A percentile compares a stretch with the other conserved stretches of the same genome.
These are phyloP conservation scores for Drosophila simulans DNA, from an alignment of 1,140 invertebrate genomes.

Conservation along the genomic window DNA sequence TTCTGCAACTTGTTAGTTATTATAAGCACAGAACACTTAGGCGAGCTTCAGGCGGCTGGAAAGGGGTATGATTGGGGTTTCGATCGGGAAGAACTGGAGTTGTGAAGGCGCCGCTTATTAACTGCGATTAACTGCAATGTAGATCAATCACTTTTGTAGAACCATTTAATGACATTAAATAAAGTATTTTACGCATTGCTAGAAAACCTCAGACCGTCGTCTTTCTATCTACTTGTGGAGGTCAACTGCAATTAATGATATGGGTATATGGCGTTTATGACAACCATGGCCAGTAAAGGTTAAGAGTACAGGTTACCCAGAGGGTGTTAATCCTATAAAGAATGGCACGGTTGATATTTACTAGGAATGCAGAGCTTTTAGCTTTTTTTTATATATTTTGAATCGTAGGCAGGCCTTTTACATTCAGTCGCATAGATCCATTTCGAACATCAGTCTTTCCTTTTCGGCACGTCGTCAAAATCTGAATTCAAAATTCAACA, in stretches of 20 bases:
- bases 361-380: background rate
- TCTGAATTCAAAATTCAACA: background rate
- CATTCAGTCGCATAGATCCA: background rate
- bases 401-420: background rate
- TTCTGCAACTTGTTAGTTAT: constrained; percentile 24
- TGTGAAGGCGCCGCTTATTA: constrained; percentile 24
- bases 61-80: constrained; percentile 1
- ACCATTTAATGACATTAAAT: constrained; percentile 66
- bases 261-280: constrained; percentile 17
- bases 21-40: constrained; percentile 24
- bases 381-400: too few species aligned
- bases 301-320: background rate
- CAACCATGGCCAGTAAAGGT: constrained; percentile 13
- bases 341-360: background rate
- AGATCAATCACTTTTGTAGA: constrained; percentile 72
- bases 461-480: background rate
- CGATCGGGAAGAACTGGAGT: background rate
- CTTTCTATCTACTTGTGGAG: constrained; percentile 6
- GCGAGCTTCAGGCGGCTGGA: constrained; percentile 40
- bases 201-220: constrained; percentile 32
- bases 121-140: constrained; percentile 43
- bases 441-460: background rate
- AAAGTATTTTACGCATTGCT: constrained; percentile 71
- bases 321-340: background rate
- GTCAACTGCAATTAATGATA: constrained; percentile 4